Evolutionary conservation across 2,888 invertebrate species (phyloP).

Genomic region (Scaptomyza cyrtandrae): DNA sequence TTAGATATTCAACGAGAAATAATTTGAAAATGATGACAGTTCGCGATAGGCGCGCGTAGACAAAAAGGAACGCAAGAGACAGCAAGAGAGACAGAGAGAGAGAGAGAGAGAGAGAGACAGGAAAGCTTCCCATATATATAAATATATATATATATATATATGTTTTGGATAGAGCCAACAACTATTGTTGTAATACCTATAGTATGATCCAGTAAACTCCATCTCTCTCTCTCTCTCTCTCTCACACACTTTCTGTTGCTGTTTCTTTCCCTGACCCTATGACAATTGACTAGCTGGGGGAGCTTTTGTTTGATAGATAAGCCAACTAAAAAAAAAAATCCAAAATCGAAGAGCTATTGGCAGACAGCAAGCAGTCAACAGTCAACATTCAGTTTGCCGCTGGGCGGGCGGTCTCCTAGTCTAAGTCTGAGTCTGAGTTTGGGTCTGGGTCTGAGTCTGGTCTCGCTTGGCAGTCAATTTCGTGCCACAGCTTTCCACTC

Average conservation of each 20-base stretch:
- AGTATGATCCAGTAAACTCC: constrained; percentile 1
- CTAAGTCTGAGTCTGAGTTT: not conserved
- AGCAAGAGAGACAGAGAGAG: no score
- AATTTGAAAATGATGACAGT: constrained; percentile 85
- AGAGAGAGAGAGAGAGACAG: not conserved
- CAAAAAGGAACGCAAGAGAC: constrained; percentile 17
- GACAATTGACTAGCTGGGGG: constrained; percentile 20
- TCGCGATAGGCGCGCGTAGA: constrained; percentile 78
- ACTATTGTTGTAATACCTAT: constrained; percentile 2
- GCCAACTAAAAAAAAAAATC: constrained; percentile 20
- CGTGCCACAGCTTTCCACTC: constrained; percentile 57
- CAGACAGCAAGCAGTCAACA: constrained; percentile 14
- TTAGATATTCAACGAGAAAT: constrained; percentile 85
- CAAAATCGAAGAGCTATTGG: constrained; percentile 36
- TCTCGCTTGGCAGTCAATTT: constrained; percentile 50
- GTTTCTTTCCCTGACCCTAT: not conserved
- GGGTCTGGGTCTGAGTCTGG: not conserved
- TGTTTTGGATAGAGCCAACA: not conserved
- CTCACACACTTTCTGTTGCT: not conserved
- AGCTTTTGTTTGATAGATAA: constrained; percentile 38
- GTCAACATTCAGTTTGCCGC: constrained; percentile 24
- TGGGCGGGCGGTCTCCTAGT: no score
- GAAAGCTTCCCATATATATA: not conserved
- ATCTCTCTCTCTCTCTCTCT: not conserved
- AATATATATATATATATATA: constrained; percentile 1